Base-by-base conservation (phyloP, 1,140 invertebrate species). In the Diabrotica virgifera region DNA sequence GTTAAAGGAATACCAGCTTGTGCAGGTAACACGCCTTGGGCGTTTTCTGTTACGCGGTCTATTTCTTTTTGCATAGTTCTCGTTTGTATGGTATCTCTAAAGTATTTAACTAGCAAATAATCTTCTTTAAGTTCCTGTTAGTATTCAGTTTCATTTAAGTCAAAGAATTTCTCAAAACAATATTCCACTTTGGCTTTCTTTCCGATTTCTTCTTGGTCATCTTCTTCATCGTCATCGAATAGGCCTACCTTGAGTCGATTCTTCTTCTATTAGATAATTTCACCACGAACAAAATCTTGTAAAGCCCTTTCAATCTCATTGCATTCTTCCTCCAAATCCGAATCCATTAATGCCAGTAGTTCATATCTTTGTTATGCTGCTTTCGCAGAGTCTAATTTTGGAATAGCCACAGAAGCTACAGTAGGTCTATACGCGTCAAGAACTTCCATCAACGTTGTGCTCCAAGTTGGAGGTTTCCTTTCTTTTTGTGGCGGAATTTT, bases 381-480 rank as follows among this genome's bases (percentile, higher is more conserved):
- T 24, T 24, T 24, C 24, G 5, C 46, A 9, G n/a, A 12, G 10
- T 10, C 6, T 12, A 38, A 3, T 62, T 62, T 62, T 46, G 60
- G 58, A 50, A 59, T 59, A 14, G 58, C 58, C 10, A 38, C 58
- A 59, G 58, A 50, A 10, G 52, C 12, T 54, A 5, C 14, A 14
- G 46, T 50, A 14, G 40, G 12, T 61, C 9, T 14, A n/a, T 9
- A 7, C 8, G 12, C 14, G 13, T 54, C 52, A 8, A 12, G 14
- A 8, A 37, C 60, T 46, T 75, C 69, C 50, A 78, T 64, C 13
- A 78, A 64, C 50, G 77, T 78, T 0, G 76, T 76, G 12, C 77
- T 76, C 77, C 77, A 78, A 35, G 74, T 76, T 12, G 76, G 74
- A 6, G 74, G 72, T 6, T 37, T 36, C 40, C 74, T 54, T 38